These are phyloP conservation scores for Caretta caretta DNA, from an alignment of 2,113 vertebrate species.

Conservation along the genomic window DNA sequence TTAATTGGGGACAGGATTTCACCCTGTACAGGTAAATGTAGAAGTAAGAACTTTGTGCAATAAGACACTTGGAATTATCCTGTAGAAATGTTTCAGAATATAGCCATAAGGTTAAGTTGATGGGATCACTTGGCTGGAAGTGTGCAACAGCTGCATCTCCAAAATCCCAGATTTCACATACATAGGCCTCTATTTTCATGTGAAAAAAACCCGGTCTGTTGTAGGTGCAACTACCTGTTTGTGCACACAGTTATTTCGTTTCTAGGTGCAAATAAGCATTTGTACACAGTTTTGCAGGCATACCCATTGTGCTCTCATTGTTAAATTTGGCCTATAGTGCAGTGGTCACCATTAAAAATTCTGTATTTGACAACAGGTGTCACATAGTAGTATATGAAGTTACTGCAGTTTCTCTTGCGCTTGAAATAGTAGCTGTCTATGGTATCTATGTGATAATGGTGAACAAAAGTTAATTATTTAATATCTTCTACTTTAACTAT, in stretches of 20 bases:
- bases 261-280: background rate
- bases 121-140: background rate
- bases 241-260: background rate
- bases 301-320: background rate
- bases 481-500: background rate
- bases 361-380: background rate
- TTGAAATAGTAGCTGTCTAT: slow-evolving; percentile 57
- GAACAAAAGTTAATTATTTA: background rate
- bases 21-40: background rate
- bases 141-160: background rate
- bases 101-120: background rate
- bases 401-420: slow-evolving; percentile 5
- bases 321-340: background rate
- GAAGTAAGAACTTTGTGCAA: slow-evolving; percentile 52
- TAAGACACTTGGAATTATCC: background rate
- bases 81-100: background rate
- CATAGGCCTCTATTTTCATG: background rate
- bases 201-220: rapidly evolving
- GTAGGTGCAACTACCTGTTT: rapidly evolving
- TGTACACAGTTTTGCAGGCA: background rate
- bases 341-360: background rate
- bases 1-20: background rate
- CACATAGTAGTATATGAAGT: background rate
- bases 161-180: background rate
- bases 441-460: background rate